These are phyloP conservation scores for Monodelphis domestica DNA, from an alignment of 2,797 vertebrate genomes.

Conservation along the genomic window DNA sequence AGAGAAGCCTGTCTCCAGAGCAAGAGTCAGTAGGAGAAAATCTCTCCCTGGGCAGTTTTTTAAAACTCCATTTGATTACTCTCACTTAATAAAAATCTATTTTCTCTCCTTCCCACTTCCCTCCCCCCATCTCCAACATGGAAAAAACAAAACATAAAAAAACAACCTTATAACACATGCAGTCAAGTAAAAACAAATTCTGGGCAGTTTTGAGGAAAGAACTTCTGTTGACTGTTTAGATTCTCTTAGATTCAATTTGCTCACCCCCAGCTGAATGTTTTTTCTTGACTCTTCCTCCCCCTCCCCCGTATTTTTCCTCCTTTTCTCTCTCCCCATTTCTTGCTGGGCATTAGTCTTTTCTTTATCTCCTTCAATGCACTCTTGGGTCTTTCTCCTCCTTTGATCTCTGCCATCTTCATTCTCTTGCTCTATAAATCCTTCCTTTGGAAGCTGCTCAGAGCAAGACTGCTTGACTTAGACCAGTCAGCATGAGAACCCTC, in stretches of 20 bases:
- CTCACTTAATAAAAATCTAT: not conserved
- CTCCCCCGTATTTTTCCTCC: not conserved
- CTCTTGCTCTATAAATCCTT: not conserved
- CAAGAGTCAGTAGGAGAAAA: conserved; percentile 48
- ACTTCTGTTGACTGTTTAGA: not conserved
- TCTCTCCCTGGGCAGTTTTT: not conserved
- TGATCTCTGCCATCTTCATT: not conserved
- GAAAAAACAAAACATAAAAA: not conserved
- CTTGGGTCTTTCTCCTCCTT: not conserved
- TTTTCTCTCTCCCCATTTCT: not conserved
- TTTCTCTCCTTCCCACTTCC: not conserved
- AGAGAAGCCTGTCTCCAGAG: conserved; percentile 51
- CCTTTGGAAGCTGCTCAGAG: not conserved
- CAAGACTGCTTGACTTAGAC: not conserved
- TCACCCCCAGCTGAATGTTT: not conserved
- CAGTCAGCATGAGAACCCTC: not conserved
- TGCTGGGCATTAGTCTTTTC: not conserved
- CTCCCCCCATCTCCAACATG: not conserved
- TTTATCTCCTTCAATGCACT: not conserved
- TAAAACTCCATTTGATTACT: not conserved
- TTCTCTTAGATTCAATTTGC: not conserved
- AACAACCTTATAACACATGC: not conserved
- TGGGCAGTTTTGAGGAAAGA: not conserved
- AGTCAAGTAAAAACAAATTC: not conserved
- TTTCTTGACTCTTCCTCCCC: not conserved